phyloP scores from a whole-genome alignment of 2,888 invertebrate species.

The Cheilosia vernalis region DNA sequence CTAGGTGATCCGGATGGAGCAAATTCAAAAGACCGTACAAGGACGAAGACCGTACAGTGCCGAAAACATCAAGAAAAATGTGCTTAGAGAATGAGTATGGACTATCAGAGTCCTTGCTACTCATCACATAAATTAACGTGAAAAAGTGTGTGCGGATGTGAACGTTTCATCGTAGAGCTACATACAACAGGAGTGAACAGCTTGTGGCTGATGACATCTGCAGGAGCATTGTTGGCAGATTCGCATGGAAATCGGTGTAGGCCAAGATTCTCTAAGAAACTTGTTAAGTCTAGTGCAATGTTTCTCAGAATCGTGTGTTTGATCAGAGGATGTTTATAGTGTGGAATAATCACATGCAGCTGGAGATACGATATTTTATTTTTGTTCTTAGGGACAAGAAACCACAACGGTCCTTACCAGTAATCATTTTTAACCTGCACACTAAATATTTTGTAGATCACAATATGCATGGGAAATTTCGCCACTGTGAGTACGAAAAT shows the following conservation, averaged over 20 bases:
- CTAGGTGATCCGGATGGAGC: conserved; percentile 63
- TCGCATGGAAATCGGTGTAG: not conserved
- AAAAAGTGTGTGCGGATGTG: conserved; percentile 56
- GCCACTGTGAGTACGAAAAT: no score
- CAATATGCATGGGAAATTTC: no score
- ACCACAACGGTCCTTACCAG: no score
- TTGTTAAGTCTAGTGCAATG: conserved; percentile 5
- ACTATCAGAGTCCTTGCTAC: conserved; percentile 13
- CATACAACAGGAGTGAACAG: conserved; percentile 23
- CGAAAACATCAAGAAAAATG: conserved; percentile 62
- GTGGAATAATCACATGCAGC: not conserved
- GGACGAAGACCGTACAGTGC: conserved; percentile 35
- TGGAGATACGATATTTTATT: no score
- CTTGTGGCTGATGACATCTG: conserved; percentile 61
- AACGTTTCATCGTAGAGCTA: conserved; percentile 35
- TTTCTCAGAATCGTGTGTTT: not conserved
- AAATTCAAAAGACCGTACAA: conserved; percentile 28
- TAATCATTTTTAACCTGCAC: no score
- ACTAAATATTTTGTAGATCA: no score
- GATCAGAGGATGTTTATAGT: not conserved
- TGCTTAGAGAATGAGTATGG: conserved; percentile 9
- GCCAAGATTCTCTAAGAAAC: not conserved
- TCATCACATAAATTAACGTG: conserved; percentile 73
- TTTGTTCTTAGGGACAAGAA: no score
- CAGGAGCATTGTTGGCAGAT: not conserved